A percentile compares a stretch with the other conserved stretches of the same genome.
Evolutionary conservation across 2,113 vertebrate genomes (phyloP).

Genomic region (Mionectes macconnelli): DNA sequence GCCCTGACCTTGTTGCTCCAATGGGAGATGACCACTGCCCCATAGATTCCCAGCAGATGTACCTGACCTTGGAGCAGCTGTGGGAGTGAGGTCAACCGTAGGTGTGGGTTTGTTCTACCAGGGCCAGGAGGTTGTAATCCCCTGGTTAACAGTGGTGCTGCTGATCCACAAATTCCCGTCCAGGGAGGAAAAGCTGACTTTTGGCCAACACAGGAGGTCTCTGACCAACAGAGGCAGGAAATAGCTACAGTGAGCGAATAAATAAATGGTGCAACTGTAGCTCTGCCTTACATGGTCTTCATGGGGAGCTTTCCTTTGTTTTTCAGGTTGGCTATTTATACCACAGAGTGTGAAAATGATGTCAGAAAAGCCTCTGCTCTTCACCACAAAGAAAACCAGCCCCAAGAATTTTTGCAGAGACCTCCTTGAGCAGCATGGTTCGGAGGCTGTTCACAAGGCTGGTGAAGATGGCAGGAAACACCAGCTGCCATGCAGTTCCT

Average conservation of each 20-base stretch:
- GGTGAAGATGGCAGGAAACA: not conserved
- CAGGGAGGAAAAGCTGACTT: conserved; percentile 46
- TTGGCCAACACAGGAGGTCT: conserved; percentile 43
- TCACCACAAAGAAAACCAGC: not conserved
- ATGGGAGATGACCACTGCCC: not conserved
- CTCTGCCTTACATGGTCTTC: conserved; percentile 63
- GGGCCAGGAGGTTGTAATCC: not conserved
- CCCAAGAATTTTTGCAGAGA: not conserved
- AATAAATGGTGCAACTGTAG: conserved; percentile 40
- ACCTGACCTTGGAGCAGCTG: not conserved
- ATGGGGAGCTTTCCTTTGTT: conserved; percentile 61
- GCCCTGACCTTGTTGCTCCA: not conserved
- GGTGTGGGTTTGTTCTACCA: not conserved
- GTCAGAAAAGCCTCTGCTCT: conserved; percentile 1
- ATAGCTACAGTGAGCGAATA: conserved; percentile 42
- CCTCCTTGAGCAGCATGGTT: not conserved
- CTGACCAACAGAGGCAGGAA: conserved; percentile 61
- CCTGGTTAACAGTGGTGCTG: not conserved
- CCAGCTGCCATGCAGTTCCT: not conserved
- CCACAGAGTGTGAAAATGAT: not conserved
- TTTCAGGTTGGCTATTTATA: conserved; percentile 60
- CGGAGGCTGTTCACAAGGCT: not conserved
- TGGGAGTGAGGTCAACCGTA: rapidly evolving
- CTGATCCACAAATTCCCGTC: not conserved
- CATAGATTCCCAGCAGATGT: not conserved